phyloP scores from a whole-genome alignment of 2,113 vertebrate species.

The Turnix velox region DNA sequence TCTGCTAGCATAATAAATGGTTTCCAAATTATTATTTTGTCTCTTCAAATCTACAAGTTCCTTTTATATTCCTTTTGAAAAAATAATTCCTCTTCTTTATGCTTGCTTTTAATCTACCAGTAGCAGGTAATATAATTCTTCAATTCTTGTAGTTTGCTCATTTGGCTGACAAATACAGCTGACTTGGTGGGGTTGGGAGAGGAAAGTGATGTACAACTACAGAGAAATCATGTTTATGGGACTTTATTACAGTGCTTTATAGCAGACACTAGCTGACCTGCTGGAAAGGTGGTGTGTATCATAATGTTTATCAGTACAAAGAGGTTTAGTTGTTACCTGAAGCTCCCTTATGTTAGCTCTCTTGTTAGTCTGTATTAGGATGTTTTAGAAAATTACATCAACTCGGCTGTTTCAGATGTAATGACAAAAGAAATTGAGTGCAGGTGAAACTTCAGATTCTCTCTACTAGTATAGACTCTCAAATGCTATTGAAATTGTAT shows the following conservation, averaged over 20 bases:
- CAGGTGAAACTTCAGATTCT: not conserved
- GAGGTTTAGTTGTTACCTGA: not conserved
- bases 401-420: not conserved
- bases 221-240: not conserved
- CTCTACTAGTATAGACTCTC: not conserved
- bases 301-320: not conserved
- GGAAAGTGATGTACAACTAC: not conserved
- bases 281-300: accelerated
- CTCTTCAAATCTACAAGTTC: not conserved
- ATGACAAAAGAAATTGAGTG: not conserved
- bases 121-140: not conserved
- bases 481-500: not conserved
- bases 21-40: not conserved
- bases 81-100: not conserved
- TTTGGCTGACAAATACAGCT: not conserved
- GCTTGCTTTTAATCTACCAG: not conserved
- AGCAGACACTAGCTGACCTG: not conserved
- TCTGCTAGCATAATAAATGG: not conserved
- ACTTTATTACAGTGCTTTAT: not conserved
- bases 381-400: not conserved
- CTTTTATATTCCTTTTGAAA: not conserved
- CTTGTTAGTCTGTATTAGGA: not conserved
- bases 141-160: not conserved
- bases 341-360: not conserved
- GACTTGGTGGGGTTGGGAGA: not conserved